Conservation (phyloP, 2,888 invertebrate species). For the Hydrotaea cyrtoneurina region DNA sequence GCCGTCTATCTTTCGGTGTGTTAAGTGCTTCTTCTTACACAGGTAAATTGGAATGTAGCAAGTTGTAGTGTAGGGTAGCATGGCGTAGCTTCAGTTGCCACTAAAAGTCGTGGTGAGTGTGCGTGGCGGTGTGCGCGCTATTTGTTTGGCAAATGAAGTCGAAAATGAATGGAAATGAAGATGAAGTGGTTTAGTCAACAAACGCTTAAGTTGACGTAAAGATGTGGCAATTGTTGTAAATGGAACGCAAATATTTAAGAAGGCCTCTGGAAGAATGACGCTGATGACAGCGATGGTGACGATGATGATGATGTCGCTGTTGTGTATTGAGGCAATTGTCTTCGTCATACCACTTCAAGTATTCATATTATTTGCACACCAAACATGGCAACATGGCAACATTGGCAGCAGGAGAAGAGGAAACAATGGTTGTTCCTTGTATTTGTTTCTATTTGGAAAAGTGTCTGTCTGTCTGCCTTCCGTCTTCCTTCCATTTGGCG, state of each 20-base stretch:
- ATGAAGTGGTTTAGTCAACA: constrained; percentile 74
- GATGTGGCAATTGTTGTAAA: constrained; percentile 55
- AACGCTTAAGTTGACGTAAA: constrained; percentile 58
- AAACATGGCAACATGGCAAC: constrained; percentile 18
- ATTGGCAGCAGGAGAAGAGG: constrained; percentile 13
- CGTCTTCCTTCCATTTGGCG: not conserved
- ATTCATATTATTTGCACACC: constrained; percentile 52
- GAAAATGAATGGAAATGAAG: constrained; percentile 79
- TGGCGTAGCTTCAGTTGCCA: too few relatives aligned
- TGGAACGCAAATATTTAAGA: constrained; percentile 66
- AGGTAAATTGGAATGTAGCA: not conserved
- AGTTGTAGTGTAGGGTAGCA: not conserved
- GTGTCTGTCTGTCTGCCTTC: constrained; percentile 1
- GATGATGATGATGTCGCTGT: constrained; percentile 34
- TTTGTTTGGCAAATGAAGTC: constrained; percentile 79
- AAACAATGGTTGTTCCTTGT: constrained; percentile 50
- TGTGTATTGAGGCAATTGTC: constrained; percentile 49
- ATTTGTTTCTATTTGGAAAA: constrained; percentile 42
- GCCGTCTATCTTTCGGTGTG: not conserved
- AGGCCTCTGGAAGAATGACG: constrained; percentile 47
- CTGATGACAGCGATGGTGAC: constrained; percentile 12
- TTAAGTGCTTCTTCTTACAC: constrained; percentile 1
- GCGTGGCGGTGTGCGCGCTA: constrained; percentile 69
- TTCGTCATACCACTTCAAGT: constrained; percentile 37
- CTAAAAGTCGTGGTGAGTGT: not conserved